These are phyloP conservation scores for Willisornis vidua DNA, from an alignment of 2,113 vertebrate genomes.

Conservation along the genomic window DNA sequence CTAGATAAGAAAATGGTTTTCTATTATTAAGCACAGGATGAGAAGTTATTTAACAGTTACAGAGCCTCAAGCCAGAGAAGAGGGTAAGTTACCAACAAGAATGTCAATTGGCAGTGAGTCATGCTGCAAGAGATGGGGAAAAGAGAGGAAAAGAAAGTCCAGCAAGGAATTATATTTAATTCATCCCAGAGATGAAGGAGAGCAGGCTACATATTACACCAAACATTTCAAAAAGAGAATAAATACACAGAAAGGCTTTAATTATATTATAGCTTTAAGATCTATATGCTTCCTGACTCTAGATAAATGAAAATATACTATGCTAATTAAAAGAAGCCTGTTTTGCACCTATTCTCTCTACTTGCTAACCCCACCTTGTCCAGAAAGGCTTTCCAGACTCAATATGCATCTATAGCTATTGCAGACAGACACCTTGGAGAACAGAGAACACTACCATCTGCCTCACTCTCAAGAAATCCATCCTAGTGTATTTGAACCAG, in stretches of 20 bases:
- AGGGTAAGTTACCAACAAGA: neutral
- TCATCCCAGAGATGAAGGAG: neutral
- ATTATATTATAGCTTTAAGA: neutral
- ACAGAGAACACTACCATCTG: neutral
- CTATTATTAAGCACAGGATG: neutral
- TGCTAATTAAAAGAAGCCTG: neutral
- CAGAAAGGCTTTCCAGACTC: neutral
- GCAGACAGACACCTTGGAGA: neutral
- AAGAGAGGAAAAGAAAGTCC: neutral
- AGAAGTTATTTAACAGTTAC: conserved; percentile 4
- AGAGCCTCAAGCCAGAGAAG: neutral
- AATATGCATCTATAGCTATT: neutral
- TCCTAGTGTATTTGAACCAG: neutral
- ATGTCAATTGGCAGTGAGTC: neutral
- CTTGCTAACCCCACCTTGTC: neutral
- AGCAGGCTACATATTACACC: neutral
- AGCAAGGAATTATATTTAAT: neutral
- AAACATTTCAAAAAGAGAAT: neutral
- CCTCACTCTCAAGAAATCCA: neutral
- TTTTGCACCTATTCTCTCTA: neutral
- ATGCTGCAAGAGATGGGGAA: neutral
- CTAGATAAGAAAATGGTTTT: conserved; percentile 9
- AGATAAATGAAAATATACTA: neutral
- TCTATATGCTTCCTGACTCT: neutral
- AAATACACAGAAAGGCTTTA: neutral